Percentiles rank a stretch among this genome's conserved stretches.
Evolutionary conservation across 92 coral and sea anemone genomes (phyloP).

Genomic region (Phenganax stokvisi): DNA sequence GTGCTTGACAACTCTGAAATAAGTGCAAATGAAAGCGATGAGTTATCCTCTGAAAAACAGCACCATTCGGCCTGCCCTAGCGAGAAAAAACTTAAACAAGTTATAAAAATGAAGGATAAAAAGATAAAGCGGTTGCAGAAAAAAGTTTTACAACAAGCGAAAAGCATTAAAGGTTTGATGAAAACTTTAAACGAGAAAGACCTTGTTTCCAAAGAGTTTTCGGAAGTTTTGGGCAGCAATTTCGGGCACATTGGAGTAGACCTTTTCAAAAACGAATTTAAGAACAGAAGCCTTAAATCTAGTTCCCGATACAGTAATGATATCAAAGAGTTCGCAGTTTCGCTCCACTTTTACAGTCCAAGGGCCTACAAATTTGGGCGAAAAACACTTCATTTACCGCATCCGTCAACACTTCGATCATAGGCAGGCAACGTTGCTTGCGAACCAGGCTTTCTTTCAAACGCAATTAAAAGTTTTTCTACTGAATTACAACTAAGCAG

Average conservation of each 20-base stretch:
- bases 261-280: slow-evolving; percentile 3
- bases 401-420: not conserved
- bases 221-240: slow-evolving; percentile 6
- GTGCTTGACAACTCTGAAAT: not conserved
- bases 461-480: not conserved
- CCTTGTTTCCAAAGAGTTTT: not conserved
- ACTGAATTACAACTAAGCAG: not conserved
- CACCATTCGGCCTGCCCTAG: not conserved
- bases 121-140: not conserved
- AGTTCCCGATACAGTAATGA: not conserved
- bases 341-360: slow-evolving; percentile 14
- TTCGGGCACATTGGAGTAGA: slow-evolving; percentile 1
- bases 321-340: slow-evolving; percentile 11
- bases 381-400: slow-evolving; percentile 15
- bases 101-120: slow-evolving; percentile 1
- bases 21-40: not conserved
- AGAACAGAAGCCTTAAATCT: not conserved
- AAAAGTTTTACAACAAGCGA: slow-evolving; percentile 4
- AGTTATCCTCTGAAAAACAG: not conserved
- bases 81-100: not conserved
- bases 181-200: not conserved
- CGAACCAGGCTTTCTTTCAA: not conserved
- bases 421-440: slow-evolving; percentile 1
- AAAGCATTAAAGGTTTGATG: not conserved
- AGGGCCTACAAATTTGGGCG: not conserved